A percentile compares a stretch with the other conserved stretches of the same genome.
These are phyloP conservation scores for Erebia ligea DNA, from an alignment of 2,888 invertebrate species.

Conservation along the genomic window DNA sequence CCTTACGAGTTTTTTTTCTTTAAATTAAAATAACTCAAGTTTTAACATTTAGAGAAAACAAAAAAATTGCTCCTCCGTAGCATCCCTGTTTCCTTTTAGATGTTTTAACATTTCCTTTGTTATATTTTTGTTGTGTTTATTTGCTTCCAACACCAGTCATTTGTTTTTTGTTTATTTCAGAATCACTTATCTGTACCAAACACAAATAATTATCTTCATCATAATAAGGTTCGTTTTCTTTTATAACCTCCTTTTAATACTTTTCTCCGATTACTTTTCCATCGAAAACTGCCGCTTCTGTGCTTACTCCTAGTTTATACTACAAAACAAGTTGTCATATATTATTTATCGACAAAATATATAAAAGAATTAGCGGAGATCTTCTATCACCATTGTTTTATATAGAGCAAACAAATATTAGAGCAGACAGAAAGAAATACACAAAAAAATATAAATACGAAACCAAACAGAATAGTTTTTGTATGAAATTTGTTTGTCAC, in stretches of 20 bases:
- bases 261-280: slow-evolving; percentile 56
- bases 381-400: too few species aligned
- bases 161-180: slow-evolving; percentile 88
- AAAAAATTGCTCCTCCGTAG: neutral
- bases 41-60: neutral
- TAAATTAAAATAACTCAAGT: neutral
- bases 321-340: too few species aligned
- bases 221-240: slow-evolving; percentile 88
- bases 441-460: too few species aligned
- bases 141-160: slow-evolving; percentile 82
- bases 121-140: slow-evolving; percentile 81
- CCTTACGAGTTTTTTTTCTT: neutral
- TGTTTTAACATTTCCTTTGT: slow-evolving; percentile 58
- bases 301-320: slow-evolving; percentile 51
- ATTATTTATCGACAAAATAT: too few species aligned
- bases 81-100: slow-evolving; percentile 25
- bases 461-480: too few species aligned
- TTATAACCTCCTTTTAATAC: slow-evolving; percentile 71
- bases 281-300: slow-evolving; percentile 61
- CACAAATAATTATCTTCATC: slow-evolving; percentile 92
- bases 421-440: too few species aligned
- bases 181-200: slow-evolving; percentile 94
- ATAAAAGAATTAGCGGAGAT: too few species aligned
- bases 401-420: too few species aligned
- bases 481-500: too few species aligned